Evolutionary conservation across 2,113 vertebrate genomes (phyloP).

Genomic region (Nyctibius bracteatus): DNA sequence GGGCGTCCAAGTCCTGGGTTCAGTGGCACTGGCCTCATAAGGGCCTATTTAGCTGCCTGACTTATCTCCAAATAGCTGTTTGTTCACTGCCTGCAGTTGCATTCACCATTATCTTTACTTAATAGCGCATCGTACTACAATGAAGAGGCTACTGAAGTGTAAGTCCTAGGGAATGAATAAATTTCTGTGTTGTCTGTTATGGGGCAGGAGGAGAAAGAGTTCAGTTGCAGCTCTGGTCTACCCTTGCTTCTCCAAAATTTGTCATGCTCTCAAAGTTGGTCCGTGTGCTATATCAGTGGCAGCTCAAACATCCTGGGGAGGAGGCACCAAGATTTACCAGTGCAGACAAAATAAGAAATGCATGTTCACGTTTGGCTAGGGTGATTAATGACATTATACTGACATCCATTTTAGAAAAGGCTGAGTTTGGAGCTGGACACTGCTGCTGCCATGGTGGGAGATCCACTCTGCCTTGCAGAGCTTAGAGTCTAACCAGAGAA

Average conservation of each 20-base stretch:
- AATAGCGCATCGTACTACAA: neutral
- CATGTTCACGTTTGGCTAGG: neutral
- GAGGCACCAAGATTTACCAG: neutral
- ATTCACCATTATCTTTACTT: slow-evolving; percentile 7
- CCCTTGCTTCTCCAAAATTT: neutral
- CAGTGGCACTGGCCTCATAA: neutral
- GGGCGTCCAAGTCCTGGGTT: neutral
- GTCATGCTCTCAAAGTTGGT: neutral
- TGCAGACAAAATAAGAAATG: neutral
- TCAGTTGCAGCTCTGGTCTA: neutral
- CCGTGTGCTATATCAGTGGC: neutral
- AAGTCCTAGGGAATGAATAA: neutral
- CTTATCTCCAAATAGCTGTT: neutral
- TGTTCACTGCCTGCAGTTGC: neutral
- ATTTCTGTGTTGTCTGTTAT: neutral
- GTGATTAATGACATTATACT: neutral
- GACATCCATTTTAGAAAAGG: neutral
- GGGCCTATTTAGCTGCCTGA: neutral
- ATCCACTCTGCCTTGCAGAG: neutral
- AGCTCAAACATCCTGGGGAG: neutral
- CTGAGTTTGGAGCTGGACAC: neutral
- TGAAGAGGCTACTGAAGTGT: neutral
- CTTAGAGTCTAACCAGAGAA: neutral
- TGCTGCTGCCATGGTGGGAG: neutral
- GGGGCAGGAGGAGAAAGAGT: neutral